Base-by-base conservation (phyloP, 2,888 invertebrate genomes). In the Limenitis camilla region DNA sequence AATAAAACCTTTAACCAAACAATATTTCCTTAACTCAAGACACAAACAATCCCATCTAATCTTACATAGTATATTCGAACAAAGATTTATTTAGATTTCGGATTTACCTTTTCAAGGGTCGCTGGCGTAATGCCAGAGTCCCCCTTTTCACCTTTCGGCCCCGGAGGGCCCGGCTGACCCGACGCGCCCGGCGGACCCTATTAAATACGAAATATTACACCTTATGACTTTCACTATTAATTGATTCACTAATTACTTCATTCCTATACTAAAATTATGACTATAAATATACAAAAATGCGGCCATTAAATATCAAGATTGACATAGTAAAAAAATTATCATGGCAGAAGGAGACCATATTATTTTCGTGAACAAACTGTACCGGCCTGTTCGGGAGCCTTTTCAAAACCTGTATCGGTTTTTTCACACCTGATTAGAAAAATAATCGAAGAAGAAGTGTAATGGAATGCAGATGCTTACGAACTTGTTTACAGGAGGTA, bases 131-230 rank as follows among this genome's bases (percentile, higher is more conserved):
- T 63, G 46, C 82, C 83, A 43, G 91, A 76, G 62, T 94, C 94
- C 39, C 94, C 94, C 73, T 93, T 94, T 62, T 91, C 91, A 59
- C 94, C 94, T 78, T 93, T 94, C 42, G 86, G 74, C 29, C 87
- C 87, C 55, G 69, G 78, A 11, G 76, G 76, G 46, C 95, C 94
- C 38, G 91, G 90, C 67, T 90, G 81, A 53, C 93, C 93, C 11
- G 89, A 80, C 41, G 86, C 83, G 44, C 94, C 94, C 45, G 92
- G 92, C 51, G 93, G 91, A 58, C 95, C 95, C 95, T 86, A 61
- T 64, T 57, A 62, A 67, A 49, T 41, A 45, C 51, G 53, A 55
- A 55, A 56, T 56, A 40, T 59, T 61, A 61, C 58, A 54, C 55
- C 58, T 52, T 42, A 53, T 49, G 53, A 49, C 11, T 51, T 43